Conservation (phyloP, 2,888 invertebrate species). For the Drosophila phalerata region DNA sequence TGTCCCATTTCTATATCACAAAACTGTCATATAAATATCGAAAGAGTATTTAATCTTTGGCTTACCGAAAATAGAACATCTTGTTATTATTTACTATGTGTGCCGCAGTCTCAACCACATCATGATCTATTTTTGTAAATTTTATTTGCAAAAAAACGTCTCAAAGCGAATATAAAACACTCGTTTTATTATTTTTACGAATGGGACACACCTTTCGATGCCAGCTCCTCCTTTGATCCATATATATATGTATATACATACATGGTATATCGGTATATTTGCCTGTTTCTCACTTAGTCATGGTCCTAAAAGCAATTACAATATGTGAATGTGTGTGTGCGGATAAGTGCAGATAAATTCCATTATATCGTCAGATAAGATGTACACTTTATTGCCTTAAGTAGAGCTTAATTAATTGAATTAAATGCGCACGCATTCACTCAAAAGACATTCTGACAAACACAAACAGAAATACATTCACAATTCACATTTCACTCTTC, state of each 20-base stretch:
- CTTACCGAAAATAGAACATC: background rate
- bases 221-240: conserved; percentile 63
- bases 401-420: conserved; percentile 79
- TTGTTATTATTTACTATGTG: conserved; percentile 55
- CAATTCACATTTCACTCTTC: conserved; percentile 37
- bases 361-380: conserved; percentile 49
- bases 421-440: conserved; percentile 74
- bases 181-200: conserved; percentile 64
- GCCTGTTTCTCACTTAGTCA: conserved; percentile 24
- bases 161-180: conserved; percentile 56
- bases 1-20: background rate
- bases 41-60: conserved; percentile 8
- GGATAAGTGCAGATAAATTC: conserved; percentile 36
- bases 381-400: conserved; percentile 75
- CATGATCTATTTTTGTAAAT: conserved; percentile 78
- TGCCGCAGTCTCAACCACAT: conserved; percentile 58
- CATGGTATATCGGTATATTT: background rate
- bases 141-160: conserved; percentile 70
- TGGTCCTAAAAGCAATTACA: conserved; percentile 63
- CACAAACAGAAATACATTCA: conserved; percentile 16
- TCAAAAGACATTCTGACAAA: conserved; percentile 47
- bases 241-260: conserved; percentile 2
- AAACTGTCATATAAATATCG: background rate
- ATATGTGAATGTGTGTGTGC: conserved; percentile 29
- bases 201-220: conserved; percentile 72